Base-by-base conservation (phyloP, 2,888 invertebrate species). In the Apamea epomidion region DNA sequence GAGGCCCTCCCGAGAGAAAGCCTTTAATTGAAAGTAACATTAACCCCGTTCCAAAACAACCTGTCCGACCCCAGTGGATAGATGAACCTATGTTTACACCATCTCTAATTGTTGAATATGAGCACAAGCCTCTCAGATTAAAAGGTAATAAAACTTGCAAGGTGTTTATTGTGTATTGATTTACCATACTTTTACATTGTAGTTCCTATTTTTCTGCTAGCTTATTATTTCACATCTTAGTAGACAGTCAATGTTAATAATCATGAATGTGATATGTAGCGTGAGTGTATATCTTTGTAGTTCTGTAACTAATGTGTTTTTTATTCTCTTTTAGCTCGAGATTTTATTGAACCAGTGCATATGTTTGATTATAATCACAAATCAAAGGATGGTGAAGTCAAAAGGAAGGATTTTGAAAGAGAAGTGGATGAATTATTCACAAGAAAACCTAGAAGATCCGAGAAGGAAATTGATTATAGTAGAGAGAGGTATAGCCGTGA, bases 281-380 rank as follows among this genome's bases (percentile, higher is more conserved):
- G 37, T n/a, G 25, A 8, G 58, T 58, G 1, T 58, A n/a, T 58
- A 54, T 42, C 0, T 76, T 29, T 32, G 37, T 58, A 64, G 12
- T 68, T 58, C 32, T 74, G 29, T 74, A 69, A 73, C 29, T 78
- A 72, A 78, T 73, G n/a, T 81, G 45, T 37, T 65, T 76, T n/a
- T 84, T 73, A 37, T 51, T 67, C 2, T 68, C 16, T 84, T 96
- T 91, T 90, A 97, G 97, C 95, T 76, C 96, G 97, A 71, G 97
- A 97, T 78, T 97, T 98, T 84, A 97, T 98, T 87, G 97, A 97
- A 92, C 98, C 98, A 42, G 97, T 98, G 12, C 97, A 98, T 91
- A 98, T 97, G 88, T 98, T 98, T 94, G 98, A 98, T 92, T 98
- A 98, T 93, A 97, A 98, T 85, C 98, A 98, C 91, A 97, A 95